These are phyloP conservation scores for Danio choprae DNA, from an alignment of 2,797 vertebrate species.

Conservation along the genomic window DNA sequence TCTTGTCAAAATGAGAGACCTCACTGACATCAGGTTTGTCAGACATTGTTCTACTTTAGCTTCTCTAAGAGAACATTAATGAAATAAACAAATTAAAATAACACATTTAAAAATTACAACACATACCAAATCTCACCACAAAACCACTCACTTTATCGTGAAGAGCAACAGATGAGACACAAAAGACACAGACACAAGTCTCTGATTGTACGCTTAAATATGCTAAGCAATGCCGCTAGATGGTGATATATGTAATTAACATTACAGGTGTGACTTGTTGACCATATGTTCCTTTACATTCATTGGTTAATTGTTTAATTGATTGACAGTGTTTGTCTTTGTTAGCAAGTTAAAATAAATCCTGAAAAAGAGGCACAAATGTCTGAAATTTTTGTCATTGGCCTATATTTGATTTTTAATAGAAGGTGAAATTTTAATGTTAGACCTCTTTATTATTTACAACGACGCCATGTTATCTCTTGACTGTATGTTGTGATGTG, in stretches of 20 bases:
- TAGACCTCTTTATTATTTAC: background rate
- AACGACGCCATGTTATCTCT: background rate
- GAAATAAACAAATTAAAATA: background rate
- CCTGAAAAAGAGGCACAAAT: background rate
- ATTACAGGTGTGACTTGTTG: conserved; percentile 15
- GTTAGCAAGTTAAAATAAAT: background rate
- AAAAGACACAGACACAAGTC: rapidly evolving
- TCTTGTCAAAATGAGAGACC: conserved; percentile 80
- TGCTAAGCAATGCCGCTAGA: background rate
- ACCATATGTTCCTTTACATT: background rate
- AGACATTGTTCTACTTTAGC: conserved; percentile 64
- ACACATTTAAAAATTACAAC: background rate
- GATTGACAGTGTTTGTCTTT: background rate
- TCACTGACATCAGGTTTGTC: conserved; percentile 80
- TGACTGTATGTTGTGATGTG: background rate
- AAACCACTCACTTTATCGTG: background rate
- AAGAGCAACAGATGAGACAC: background rate
- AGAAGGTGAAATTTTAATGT: background rate
- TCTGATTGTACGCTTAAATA: conserved; percentile 3
- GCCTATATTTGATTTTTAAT: background rate
- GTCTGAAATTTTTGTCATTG: background rate
- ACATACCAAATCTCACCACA: background rate
- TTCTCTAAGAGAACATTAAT: background rate
- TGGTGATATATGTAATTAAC: background rate
- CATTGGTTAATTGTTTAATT: conserved; percentile 24